phyloP scores from a whole-genome alignment of 2,797 vertebrate species.

The Chromobotia macracanthus region DNA sequence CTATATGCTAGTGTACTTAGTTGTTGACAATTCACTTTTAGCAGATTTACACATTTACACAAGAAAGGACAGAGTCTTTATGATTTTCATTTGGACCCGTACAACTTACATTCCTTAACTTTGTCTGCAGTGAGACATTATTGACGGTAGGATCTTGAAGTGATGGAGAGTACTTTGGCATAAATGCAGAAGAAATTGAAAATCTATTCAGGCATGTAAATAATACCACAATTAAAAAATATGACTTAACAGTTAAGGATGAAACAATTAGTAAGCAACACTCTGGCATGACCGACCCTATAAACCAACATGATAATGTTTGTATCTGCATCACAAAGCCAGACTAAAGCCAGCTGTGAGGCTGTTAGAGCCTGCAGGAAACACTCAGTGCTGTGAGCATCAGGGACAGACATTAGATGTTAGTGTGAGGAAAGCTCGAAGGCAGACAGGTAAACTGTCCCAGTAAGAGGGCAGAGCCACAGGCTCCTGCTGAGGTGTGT shows the following conservation, averaged over 20 bases:
- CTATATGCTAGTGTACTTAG: too few relatives aligned
- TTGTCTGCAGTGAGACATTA: background rate
- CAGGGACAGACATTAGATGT: background rate
- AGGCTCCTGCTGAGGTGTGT: conserved; percentile 59
- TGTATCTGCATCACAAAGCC: conserved; percentile 25
- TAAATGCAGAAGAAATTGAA: background rate
- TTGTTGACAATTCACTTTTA: too few relatives aligned
- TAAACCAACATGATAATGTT: conserved; percentile 17
- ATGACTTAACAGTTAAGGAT: background rate
- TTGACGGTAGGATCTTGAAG: background rate
- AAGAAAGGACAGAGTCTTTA: too few relatives aligned
- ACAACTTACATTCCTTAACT: background rate
- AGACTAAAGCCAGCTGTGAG: conserved; percentile 32
- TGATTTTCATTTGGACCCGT: conserved; percentile 2
- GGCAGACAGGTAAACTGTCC: conserved; percentile 61
- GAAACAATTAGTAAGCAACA: conserved; percentile 3
- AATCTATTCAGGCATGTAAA: background rate
- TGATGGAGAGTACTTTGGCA: background rate
- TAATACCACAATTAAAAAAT: background rate
- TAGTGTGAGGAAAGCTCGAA: conserved; percentile 28
- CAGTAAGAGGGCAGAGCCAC: conserved; percentile 44
- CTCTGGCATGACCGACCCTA: background rate
- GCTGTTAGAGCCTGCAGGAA: conserved; percentile 20
- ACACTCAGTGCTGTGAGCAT: conserved; percentile 21
- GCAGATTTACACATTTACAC: too few relatives aligned